Evolutionary conservation across 2,888 invertebrate genomes (phyloP).

Genomic region (Pecten maximus): DNA sequence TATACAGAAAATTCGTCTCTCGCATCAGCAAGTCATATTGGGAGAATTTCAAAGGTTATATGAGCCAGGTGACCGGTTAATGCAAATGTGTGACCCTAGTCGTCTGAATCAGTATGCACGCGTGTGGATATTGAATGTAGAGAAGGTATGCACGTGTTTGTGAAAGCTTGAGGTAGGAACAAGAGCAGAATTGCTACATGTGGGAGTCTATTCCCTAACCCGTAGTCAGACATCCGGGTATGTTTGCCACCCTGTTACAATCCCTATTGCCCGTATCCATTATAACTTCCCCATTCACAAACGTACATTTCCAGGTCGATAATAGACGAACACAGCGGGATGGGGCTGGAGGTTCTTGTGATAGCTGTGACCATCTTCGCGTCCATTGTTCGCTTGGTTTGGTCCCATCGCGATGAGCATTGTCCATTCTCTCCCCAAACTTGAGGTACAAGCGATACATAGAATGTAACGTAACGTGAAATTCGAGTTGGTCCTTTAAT

Average conservation of each 20-base stretch:
- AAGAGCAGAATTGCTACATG: neutral
- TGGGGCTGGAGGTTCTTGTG: neutral
- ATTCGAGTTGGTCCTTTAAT: neutral
- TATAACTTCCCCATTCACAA: conserved; percentile 10
- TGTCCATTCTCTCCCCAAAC: conserved; percentile 21
- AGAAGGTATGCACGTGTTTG: conserved; percentile 6
- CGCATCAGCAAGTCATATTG: neutral
- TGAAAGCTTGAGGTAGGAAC: neutral
- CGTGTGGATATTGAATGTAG: neutral
- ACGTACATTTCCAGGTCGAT: neutral
- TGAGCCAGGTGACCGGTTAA: neutral
- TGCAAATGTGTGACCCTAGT: neutral
- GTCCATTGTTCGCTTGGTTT: neutral
- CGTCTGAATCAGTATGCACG: neutral
- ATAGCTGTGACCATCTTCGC: conserved; percentile 1
- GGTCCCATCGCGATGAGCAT: neutral
- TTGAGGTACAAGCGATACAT: conserved; percentile 33
- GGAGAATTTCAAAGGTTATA: neutral
- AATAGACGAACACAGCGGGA: conserved; percentile 1
- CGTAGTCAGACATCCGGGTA: neutral
- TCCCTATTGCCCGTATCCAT: conserved; percentile 28
- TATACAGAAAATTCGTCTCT: neutral
- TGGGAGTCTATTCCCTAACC: neutral
- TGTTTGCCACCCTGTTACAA: neutral
- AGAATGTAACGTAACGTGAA: neutral